Conservation (phyloP, 2,113 vertebrate genomes). For the Scartelaos histophorus region DNA sequence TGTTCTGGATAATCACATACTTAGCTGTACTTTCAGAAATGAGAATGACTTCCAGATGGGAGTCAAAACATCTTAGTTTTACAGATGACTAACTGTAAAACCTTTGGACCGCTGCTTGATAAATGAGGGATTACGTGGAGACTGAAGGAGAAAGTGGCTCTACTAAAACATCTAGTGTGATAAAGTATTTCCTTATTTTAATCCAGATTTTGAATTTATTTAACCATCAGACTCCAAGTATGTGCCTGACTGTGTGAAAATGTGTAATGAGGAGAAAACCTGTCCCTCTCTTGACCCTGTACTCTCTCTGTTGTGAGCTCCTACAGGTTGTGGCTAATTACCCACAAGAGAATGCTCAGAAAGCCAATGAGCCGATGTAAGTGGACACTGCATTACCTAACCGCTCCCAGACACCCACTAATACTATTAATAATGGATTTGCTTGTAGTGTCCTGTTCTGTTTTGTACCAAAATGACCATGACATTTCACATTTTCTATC, state of each 20-base stretch:
- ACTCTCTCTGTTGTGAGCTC: constrained; percentile 9
- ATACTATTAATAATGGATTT: constrained; percentile 4
- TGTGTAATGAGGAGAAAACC: constrained; percentile 14
- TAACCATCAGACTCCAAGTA: not conserved
- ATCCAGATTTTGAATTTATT: constrained; percentile 2
- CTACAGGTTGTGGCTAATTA: constrained; percentile 37
- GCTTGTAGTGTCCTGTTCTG: not conserved
- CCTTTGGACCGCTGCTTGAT: too few relatives aligned
- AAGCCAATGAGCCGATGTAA: constrained; percentile 17
- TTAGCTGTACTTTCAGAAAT: too few relatives aligned
- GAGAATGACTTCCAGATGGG: too few relatives aligned
- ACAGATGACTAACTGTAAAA: too few relatives aligned
- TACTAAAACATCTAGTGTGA: not conserved
- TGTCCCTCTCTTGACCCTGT: constrained; percentile 14
- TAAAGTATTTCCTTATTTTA: constrained; percentile 8
- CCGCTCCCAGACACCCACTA: not conserved
- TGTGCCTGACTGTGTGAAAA: not conserved
- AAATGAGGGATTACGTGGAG: not conserved
- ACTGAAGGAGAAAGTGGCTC: not conserved
- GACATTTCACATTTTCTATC: not conserved
- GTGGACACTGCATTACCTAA: not conserved
- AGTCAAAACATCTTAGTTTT: too few relatives aligned
- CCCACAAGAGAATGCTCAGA: constrained; percentile 25
- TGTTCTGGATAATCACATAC: too few relatives aligned
- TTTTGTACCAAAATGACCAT: not conserved